These are phyloP conservation scores for Lepilemur septentrionalis DNA, from an alignment of 2,797 vertebrate genomes.

Conservation along the genomic window DNA sequence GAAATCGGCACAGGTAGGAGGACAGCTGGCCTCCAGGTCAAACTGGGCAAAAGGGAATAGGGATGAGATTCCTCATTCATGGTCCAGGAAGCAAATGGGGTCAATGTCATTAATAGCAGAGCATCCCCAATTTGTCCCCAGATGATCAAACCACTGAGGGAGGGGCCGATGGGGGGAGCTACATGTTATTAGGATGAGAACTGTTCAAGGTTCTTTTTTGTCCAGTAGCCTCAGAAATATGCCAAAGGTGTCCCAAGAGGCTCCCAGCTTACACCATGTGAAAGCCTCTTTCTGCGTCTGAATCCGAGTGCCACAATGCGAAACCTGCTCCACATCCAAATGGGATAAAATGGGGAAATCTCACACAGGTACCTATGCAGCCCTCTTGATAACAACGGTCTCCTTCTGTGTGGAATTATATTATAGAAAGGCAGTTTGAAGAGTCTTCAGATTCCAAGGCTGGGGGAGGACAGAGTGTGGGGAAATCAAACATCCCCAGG, in stretches of 20 bases:
- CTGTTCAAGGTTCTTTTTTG: not conserved
- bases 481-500: slow-evolving; percentile 36
- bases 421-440: slow-evolving; percentile 57
- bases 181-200: not conserved
- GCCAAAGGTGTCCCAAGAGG: not conserved
- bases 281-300: not conserved
- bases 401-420: slow-evolving; percentile 20
- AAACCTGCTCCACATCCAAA: not conserved
- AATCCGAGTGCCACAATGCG: not conserved
- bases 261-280: not conserved
- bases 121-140: not conserved
- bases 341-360: slow-evolving; percentile 19
- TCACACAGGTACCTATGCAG: slow-evolving; percentile 46
- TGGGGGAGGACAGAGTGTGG: not conserved
- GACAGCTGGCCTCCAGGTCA: not conserved
- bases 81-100: not conserved
- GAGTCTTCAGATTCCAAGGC: not conserved
- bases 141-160: not conserved
- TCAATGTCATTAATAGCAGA: not conserved
- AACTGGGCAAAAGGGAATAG: not conserved
- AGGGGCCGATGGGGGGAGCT: not conserved
- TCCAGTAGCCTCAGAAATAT: not conserved
- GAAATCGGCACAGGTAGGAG: not conserved
- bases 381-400: slow-evolving; percentile 20
- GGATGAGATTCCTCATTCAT: not conserved